Evolutionary conservation across 2,888 invertebrate genomes (phyloP).

Genomic region (Mystacides longicornis): DNA sequence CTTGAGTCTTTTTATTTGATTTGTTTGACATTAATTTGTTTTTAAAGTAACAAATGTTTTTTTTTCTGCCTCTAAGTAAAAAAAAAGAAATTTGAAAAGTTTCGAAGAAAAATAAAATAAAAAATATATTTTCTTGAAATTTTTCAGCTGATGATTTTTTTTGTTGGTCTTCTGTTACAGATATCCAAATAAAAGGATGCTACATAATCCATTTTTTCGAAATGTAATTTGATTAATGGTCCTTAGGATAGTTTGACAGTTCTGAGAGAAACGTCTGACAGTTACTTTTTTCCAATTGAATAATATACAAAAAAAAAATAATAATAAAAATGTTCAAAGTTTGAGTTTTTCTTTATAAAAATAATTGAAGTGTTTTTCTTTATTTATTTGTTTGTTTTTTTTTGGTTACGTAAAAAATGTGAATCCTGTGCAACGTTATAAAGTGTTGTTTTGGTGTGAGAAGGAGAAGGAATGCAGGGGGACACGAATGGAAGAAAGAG

Average conservation of each 20-base stretch:
- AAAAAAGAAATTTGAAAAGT: constrained; percentile 17
- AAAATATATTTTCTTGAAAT: neutral
- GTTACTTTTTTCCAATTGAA: neutral
- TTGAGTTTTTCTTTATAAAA: neutral
- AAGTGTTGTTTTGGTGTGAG: constrained; percentile 12
- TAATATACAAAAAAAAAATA: neutral
- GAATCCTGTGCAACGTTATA: too few relatives aligned
- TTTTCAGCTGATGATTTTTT: too few relatives aligned
- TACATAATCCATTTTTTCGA: constrained; percentile 4
- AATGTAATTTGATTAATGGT: constrained; percentile 24
- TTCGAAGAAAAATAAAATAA: constrained; percentile 2
- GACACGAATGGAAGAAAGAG: constrained; percentile 5
- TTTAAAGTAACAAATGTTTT: constrained; percentile 4
- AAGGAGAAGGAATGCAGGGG: constrained; percentile 13
- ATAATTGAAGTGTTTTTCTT: too few relatives aligned
- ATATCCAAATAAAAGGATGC: neutral
- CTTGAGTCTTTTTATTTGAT: constrained; percentile 2
- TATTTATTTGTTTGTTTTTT: neutral
- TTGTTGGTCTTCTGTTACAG: neutral
- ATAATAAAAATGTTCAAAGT: neutral
- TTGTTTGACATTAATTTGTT: neutral
- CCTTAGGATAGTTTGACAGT: constrained; percentile 15
- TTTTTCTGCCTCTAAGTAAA: neutral
- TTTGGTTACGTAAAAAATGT: neutral
- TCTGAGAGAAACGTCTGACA: neutral